Base-by-base conservation (phyloP, 2,797 vertebrate genomes). In the Moxostoma hubbsi region DNA sequence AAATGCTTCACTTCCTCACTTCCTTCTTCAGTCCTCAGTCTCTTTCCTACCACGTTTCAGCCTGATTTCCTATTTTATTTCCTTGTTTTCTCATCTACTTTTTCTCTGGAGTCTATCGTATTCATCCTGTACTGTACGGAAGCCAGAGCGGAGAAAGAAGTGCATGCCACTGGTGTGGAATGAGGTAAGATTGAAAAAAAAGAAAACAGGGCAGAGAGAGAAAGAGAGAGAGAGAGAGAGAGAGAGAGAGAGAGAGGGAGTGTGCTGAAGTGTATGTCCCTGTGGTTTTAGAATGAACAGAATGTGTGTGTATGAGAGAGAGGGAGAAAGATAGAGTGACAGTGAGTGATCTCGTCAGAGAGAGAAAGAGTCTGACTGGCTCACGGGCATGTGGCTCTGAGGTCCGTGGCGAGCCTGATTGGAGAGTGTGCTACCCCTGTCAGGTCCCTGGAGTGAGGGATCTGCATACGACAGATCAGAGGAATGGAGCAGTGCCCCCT, bases 401-500 rank as follows among this genome's bases (percentile, higher is more conserved):
- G 72, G 64, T 88, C 85, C 87, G 78, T 75, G 24, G 71, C 67
- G 73, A 88, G 86, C 80, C 85, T 92, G 91, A 93, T 89, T 91
- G 95, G 93, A 87, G 90, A 90, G 92, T 93, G 87, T 77, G 88
- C 92, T 89, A 93, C 90, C 90, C 87, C 89, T 91, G 89, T 89
- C 93, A 90, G 82, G 90, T 95, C 95, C 93, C 94, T 79, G 69
- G 93, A 95, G 94, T 45, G 82, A 85, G 89, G 91, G 91, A 93
- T 94, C 92, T 95, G 95, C 94, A 36, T 36, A 3, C 95, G 94
- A 94, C 94, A 95, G 95, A 97, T 97, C 97, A 96, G 89, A 88
- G 85, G 80, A 86, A 87, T 88, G 85, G 80, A 89, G 75, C 65
- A 85, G 49, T 54, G 84, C 83, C 83, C 36, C 79, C 77, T 82